Percentiles rank a stretch among this genome's conserved stretches.
phyloP scores from a whole-genome alignment of 2,797 vertebrate species.

The Anomalospiza imberbis region DNA sequence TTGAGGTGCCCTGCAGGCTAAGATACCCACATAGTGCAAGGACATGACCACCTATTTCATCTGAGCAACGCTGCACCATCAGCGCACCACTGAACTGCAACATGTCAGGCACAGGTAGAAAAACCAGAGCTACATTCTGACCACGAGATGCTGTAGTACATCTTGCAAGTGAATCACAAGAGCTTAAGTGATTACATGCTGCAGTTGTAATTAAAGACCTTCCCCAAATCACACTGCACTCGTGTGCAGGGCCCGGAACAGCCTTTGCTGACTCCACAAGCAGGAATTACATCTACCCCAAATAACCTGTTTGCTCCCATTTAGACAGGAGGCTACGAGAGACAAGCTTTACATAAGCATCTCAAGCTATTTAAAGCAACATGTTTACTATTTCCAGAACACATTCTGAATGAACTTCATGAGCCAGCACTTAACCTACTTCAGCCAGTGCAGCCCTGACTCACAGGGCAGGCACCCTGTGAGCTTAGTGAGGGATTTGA shows the following conservation, averaged over 20 bases:
- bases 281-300: neutral
- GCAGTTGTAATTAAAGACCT: neutral
- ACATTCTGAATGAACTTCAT: conserved; percentile 18
- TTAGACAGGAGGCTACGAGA: neutral
- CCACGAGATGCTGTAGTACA: neutral
- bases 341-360: conserved; percentile 28
- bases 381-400: conserved; percentile 11
- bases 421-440: conserved; percentile 26
- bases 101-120: neutral
- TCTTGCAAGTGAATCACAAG: neutral
- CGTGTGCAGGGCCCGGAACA: neutral
- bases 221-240: neutral
- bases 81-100: neutral
- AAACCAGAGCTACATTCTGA: neutral
- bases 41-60: neutral
- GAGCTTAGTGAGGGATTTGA: neutral
- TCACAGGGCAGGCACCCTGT: neutral
- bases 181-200: neutral
- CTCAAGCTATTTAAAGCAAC: conserved; percentile 38
- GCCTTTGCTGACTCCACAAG: neutral
- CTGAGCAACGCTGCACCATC: neutral
- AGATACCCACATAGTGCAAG: neutral
- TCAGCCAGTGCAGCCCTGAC: neutral
- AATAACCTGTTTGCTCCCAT: conserved; percentile 14
- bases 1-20: neutral